A percentile compares a stretch with the other conserved stretches of the same genome.
Evolutionary conservation across 2,888 invertebrate species (phyloP).

Genomic region (Pemphredon lugubris): DNA sequence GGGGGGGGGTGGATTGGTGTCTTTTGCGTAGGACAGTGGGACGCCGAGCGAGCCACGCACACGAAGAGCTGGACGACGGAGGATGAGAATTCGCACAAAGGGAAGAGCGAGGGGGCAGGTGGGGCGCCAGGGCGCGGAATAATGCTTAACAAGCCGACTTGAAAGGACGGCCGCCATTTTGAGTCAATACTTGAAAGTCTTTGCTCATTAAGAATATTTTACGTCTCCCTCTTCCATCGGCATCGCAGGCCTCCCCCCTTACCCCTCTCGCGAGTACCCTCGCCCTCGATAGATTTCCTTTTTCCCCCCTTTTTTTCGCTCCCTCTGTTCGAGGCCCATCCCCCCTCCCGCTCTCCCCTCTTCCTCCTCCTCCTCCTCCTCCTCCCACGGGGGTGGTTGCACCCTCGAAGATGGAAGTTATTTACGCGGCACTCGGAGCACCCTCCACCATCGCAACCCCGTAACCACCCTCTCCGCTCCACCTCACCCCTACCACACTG

Average conservation of each 20-base stretch:
- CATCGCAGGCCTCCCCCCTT: conserved; percentile 49
- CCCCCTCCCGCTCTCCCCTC: conserved; percentile 42
- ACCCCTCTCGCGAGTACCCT: conserved; percentile 42
- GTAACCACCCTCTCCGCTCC: conserved; percentile 47
- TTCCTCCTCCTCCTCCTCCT: conserved; percentile 30
- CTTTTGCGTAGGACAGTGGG: conserved; percentile 51
- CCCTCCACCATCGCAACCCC: conserved; percentile 64
- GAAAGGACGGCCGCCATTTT: conserved; percentile 79
- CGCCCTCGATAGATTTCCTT: conserved; percentile 42
- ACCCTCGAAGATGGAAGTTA: conserved; percentile 72
- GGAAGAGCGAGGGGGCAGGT: conserved; percentile 53
- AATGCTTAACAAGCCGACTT: conserved; percentile 80
- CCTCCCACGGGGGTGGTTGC: conserved; percentile 62
- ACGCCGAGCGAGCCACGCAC: conserved; percentile 40
- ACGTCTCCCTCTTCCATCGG: conserved; percentile 67
- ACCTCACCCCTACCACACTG: conserved; percentile 1
- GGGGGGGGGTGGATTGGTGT: conserved; percentile 31
- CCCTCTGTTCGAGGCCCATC: conserved; percentile 38
- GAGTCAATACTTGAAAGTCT: conserved; percentile 81
- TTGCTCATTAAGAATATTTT: conserved; percentile 81
- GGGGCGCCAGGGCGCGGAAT: conserved; percentile 65
- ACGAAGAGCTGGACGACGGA: conserved; percentile 31
- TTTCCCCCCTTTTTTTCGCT: conserved; percentile 38
- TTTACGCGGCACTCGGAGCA: conserved; percentile 69
- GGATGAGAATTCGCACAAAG: conserved; percentile 60